Conservation (phyloP, 2,888 invertebrate species). For the Steinernema scapterisci region DNA sequence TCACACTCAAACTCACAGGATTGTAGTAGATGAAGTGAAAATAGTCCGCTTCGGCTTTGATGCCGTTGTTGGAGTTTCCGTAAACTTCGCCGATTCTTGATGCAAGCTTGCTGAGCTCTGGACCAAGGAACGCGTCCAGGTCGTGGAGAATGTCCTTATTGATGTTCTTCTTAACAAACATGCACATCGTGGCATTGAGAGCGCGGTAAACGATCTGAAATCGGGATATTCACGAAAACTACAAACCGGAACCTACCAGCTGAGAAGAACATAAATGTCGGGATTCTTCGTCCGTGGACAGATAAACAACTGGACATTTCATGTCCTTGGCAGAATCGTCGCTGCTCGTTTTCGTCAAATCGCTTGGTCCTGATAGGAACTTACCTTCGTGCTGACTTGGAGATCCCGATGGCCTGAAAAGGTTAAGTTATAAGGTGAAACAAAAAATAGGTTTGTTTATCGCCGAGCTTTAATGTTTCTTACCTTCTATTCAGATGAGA, state of each 20-base stretch:
- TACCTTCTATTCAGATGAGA: conserved; percentile 20
- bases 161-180: conserved; percentile 73
- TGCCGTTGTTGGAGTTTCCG: conserved; percentile 37
- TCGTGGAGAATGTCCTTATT: conserved; percentile 45
- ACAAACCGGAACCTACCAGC: not conserved
- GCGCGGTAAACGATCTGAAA: conserved; percentile 81
- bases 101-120: conserved; percentile 44
- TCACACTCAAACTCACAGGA: conserved; percentile 58
- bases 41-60: conserved; percentile 29
- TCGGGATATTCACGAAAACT: not conserved
- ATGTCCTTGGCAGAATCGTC: conserved; percentile 6
- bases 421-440: too few species aligned
- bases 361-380: conserved; percentile 48
- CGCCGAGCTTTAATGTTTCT: too few species aligned
- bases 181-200: conserved; percentile 82
- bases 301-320: conserved; percentile 11
- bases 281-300: conserved; percentile 19
- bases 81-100: conserved; percentile 42
- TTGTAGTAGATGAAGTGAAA: conserved; percentile 67
- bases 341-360: conserved; percentile 44
- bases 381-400: conserved; percentile 33
- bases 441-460: too few species aligned
- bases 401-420: not conserved
- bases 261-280: conserved; percentile 7
- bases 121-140: conserved; percentile 57